These are phyloP conservation scores for Phylloscopus trochiloides DNA, from an alignment of 2,113 vertebrate species.

Conservation along the genomic window DNA sequence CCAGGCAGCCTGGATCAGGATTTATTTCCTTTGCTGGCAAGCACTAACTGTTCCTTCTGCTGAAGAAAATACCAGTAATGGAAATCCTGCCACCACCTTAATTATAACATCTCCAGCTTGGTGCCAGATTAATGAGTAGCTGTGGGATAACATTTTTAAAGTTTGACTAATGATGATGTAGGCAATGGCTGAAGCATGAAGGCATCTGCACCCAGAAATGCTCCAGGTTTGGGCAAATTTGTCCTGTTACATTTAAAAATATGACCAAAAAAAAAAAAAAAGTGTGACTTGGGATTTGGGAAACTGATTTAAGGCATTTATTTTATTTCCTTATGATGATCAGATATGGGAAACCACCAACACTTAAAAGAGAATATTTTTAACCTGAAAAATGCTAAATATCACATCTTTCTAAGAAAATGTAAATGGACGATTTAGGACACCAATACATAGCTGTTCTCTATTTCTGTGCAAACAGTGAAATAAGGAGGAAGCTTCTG, in stretches of 20 bases:
- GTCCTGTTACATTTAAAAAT: background rate
- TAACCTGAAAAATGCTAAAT: background rate
- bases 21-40: background rate
- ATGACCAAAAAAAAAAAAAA: background rate
- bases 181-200: background rate
- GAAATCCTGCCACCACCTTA: conserved; percentile 26
- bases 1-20: background rate
- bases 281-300: background rate
- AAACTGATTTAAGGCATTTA: background rate
- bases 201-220: background rate
- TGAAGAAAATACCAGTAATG: background rate
- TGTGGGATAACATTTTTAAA: background rate
- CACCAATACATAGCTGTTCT: background rate
- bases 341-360: background rate
- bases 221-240: background rate
- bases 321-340: background rate
- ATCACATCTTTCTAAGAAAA: background rate
- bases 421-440: background rate
- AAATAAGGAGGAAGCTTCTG: background rate
- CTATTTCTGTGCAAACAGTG: background rate
- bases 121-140: background rate
- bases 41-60: background rate
- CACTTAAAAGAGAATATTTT: background rate
- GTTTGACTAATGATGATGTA: background rate
- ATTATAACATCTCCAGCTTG: conserved; percentile 2